phyloP scores from a whole-genome alignment of 1,140 invertebrate species.

The Caenorhabditis tropicalis region DNA sequence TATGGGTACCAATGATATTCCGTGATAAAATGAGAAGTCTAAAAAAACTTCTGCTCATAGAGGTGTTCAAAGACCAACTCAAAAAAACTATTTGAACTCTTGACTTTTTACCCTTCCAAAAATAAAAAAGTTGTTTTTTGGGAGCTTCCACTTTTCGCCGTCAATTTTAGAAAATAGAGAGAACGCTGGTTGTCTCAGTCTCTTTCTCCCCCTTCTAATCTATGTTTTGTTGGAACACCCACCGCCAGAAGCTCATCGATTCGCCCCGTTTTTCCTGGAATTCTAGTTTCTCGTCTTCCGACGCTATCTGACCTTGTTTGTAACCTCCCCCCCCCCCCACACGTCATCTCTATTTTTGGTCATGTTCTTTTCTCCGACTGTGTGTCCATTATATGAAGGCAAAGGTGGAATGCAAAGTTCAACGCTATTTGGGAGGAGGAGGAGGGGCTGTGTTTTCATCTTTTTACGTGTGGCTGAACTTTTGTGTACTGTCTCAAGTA shows the following conservation, averaged over 20 bases:
- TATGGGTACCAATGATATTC: no score
- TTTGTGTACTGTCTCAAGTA: neutral
- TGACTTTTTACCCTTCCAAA: neutral
- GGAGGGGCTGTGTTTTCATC: slow-evolving; percentile 21
- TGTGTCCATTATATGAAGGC: neutral
- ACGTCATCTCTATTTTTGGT: slow-evolving; percentile 2
- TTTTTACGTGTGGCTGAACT: neutral
- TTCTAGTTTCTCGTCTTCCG: neutral
- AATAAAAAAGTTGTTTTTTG: neutral
- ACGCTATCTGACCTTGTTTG: slow-evolving; percentile 18
- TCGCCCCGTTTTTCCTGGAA: neutral
- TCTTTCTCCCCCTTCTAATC: slow-evolving; percentile 1
- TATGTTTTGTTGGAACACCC: neutral
- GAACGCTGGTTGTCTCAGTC: neutral
- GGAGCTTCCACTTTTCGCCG: neutral
- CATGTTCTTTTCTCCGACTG: neutral
- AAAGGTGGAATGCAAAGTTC: neutral
- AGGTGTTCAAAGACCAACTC: neutral
- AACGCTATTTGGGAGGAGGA: no score
- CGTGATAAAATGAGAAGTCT: neutral
- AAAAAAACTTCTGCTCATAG: neutral
- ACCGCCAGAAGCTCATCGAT: slow-evolving; percentile 20
- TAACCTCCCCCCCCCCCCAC: neutral
- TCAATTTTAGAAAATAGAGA: slow-evolving; percentile 11
- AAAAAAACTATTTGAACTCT: neutral